Conservation (phyloP, 2,113 vertebrate species). For the Cebus imitator region DNA sequence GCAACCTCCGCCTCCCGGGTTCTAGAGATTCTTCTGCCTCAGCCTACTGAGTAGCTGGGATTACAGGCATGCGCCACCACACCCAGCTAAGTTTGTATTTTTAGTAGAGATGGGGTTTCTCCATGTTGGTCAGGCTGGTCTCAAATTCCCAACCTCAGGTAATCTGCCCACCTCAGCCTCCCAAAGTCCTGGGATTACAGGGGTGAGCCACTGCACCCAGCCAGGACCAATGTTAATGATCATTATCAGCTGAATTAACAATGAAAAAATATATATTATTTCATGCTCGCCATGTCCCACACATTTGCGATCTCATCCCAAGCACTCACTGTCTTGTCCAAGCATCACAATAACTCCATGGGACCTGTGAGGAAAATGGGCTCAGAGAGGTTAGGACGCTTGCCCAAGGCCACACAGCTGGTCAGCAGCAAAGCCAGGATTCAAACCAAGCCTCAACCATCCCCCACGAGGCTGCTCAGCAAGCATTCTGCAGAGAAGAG, state of each 20-base stretch:
- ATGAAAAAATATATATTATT: background rate
- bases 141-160: too few relatives aligned
- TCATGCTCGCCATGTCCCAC: background rate
- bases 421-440: background rate
- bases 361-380: background rate
- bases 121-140: too few relatives aligned
- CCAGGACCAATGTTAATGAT: background rate
- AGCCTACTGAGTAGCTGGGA: too few relatives aligned
- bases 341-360: background rate
- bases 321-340: background rate
- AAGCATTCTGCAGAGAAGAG: background rate
- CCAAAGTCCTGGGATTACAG: too few relatives aligned
- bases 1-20: too few relatives aligned
- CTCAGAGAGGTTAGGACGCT: background rate
- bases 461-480: background rate
- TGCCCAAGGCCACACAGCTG: background rate
- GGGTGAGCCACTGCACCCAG: too few relatives aligned
- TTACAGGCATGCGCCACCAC: too few relatives aligned
- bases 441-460: background rate
- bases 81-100: too few relatives aligned
- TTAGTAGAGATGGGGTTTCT: too few relatives aligned
- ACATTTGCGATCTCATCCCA: background rate
- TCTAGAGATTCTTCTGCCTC: too few relatives aligned
- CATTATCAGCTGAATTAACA: background rate
- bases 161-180: too few relatives aligned